Conservation (phyloP, 1,140 invertebrate genomes). For the Aphelinus atriplicis region DNA sequence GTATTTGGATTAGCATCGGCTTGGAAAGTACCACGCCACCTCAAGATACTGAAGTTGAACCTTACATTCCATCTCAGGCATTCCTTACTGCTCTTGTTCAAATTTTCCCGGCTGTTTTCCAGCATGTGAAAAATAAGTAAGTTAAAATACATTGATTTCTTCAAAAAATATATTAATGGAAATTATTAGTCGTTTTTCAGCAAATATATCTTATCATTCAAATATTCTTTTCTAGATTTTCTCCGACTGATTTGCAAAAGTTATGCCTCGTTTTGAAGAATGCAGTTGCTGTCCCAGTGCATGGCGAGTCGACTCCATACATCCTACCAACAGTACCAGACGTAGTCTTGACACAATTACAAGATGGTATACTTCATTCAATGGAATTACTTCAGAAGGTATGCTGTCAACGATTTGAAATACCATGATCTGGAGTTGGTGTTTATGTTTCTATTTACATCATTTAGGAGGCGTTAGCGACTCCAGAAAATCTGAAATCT, state of each 20-base stretch:
- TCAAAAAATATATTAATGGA: too few species aligned
- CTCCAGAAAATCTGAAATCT: conserved; percentile 72
- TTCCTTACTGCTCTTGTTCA: conserved; percentile 93
- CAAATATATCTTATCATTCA: background rate
- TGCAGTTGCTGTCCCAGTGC: conserved; percentile 82
- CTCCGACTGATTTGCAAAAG: conserved; percentile 79
- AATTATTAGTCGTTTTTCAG: too few species aligned
- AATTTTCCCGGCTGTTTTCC: conserved; percentile 93
- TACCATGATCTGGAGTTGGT: background rate
- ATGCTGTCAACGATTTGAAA: background rate
- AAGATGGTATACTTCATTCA: conserved; percentile 83
- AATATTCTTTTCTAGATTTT: conserved; percentile 68
- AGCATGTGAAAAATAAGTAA: conserved; percentile 85
- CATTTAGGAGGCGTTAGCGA: conserved; percentile 75
- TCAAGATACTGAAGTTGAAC: conserved; percentile 69
- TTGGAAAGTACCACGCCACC: conserved; percentile 78
- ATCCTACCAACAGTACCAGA: conserved; percentile 80
- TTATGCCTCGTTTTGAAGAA: conserved; percentile 82
- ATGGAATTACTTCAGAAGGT: conserved; percentile 83
- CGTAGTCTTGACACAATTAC: conserved; percentile 80
- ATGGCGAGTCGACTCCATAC: conserved; percentile 84
- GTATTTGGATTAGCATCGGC: conserved; percentile 87
- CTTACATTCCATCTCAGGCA: conserved; percentile 88
- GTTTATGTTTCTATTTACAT: conserved; percentile 13
- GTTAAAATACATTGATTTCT: conserved; percentile 42